phyloP scores from a whole-genome alignment of 2,888 invertebrate species.

The Maniola hyperantus region DNA sequence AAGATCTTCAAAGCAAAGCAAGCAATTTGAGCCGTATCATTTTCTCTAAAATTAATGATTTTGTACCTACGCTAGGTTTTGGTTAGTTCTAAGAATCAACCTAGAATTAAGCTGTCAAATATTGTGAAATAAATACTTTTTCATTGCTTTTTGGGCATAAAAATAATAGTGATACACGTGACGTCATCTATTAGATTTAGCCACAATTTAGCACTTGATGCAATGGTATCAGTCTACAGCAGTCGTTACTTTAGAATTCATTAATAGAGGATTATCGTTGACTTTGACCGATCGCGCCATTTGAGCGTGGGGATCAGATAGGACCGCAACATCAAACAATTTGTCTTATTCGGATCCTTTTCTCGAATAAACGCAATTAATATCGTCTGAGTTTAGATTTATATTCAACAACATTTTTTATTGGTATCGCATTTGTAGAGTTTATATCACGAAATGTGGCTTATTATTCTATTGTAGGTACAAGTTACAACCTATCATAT shows the following conservation, averaged over 20 bases:
- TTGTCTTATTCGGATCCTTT: conserved; percentile 53
- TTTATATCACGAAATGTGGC: too few relatives aligned
- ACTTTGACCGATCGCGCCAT: conserved; percentile 74
- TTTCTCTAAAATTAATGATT: too few relatives aligned
- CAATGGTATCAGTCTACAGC: background rate
- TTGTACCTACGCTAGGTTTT: too few relatives aligned
- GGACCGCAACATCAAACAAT: conserved; percentile 58
- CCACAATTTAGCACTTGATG: background rate
- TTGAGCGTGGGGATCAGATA: conserved; percentile 59
- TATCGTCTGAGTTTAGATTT: background rate
- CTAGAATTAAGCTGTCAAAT: too few relatives aligned
- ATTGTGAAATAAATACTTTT: too few relatives aligned
- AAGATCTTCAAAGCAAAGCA: too few relatives aligned
- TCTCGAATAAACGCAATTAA: conserved; percentile 47
- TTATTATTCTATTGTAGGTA: too few relatives aligned
- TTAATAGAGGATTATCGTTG: conserved; percentile 72
- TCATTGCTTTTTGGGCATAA: too few relatives aligned
- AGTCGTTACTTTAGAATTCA: conserved; percentile 42
- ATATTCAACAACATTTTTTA: background rate
- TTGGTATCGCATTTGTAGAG: background rate
- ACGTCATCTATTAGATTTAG: background rate
- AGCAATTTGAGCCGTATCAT: too few relatives aligned
- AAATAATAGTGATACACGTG: too few relatives aligned
- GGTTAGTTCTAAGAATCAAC: too few relatives aligned
- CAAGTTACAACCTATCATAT: too few relatives aligned